phyloP scores from a whole-genome alignment of 2,888 invertebrate genomes.

The Thecocarcelia acutangulata region DNA sequence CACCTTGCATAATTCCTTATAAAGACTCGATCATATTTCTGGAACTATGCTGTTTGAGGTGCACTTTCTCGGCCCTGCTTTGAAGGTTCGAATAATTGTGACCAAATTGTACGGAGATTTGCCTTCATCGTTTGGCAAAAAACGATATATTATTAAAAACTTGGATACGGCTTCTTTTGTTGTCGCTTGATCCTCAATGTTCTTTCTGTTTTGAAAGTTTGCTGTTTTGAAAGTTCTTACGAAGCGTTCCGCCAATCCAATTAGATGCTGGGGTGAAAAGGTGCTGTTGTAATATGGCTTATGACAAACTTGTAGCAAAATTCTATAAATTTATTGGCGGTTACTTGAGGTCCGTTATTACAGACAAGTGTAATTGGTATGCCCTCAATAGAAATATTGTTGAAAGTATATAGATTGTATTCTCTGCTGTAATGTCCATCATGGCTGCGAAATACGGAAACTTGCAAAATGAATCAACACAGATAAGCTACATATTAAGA shows the following conservation, averaged over 20 bases:
- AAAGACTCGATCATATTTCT: too few relatives aligned
- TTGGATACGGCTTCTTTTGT: constrained; percentile 42
- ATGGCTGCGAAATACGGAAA: not conserved
- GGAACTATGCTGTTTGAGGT: not conserved
- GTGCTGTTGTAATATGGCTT: not conserved
- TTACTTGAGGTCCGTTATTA: too few relatives aligned
- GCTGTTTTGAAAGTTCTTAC: constrained; percentile 17
- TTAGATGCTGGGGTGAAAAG: constrained; percentile 11
- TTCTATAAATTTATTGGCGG: too few relatives aligned
- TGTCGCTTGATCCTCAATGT: too few relatives aligned
- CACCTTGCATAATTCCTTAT: too few relatives aligned
- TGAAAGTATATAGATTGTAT: too few relatives aligned
- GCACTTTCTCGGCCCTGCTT: not conserved
- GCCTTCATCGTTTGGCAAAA: constrained; percentile 51
- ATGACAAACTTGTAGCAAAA: not conserved
- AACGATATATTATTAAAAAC: constrained; percentile 56
- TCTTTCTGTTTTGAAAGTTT: constrained; percentile 29
- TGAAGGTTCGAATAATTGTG: too few relatives aligned
- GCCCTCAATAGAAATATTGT: not conserved
- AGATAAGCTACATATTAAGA: not conserved
- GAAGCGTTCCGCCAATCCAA: not conserved
- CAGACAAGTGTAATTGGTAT: not conserved
- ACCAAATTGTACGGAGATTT: constrained; percentile 54
- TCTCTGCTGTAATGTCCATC: not conserved
- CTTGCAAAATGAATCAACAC: not conserved